phyloP scores from a whole-genome alignment of 2,113 vertebrate genomes.

The Sapayoa aenigma region DNA sequence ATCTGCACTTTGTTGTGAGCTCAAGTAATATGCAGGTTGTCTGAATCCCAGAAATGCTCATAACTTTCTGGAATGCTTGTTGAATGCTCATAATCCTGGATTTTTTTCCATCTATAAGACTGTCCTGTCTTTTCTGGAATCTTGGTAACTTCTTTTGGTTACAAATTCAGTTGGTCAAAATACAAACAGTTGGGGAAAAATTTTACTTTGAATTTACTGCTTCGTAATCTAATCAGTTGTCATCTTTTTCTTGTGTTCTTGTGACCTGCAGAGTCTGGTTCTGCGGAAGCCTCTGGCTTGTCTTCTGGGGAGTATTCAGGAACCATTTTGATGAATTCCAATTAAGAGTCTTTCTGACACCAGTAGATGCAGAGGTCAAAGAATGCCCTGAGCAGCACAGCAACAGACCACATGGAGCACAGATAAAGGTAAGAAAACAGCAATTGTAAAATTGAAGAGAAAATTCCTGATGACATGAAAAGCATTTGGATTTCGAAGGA shows the following conservation, averaged over 20 bases:
- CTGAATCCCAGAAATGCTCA: background rate
- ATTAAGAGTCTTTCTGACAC: slow-evolving; percentile 35
- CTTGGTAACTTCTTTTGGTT: background rate
- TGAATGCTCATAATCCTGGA: background rate
- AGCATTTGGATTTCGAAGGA: background rate
- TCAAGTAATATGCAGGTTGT: background rate
- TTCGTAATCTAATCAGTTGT: background rate
- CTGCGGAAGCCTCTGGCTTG: background rate
- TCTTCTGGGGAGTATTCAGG: background rate
- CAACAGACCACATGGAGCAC: background rate
- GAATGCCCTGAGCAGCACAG: background rate
- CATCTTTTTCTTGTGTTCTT: slow-evolving; percentile 1
- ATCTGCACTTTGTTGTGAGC: background rate
- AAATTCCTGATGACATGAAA: background rate
- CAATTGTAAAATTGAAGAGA: background rate
- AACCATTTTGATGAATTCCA: slow-evolving; percentile 38
- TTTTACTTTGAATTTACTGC: background rate
- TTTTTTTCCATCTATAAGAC: background rate
- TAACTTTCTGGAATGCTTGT: background rate
- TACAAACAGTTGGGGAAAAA: background rate
- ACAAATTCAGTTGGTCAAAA: background rate
- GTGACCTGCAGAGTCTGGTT: background rate
- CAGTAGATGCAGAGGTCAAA: slow-evolving; percentile 16
- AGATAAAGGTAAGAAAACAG: slow-evolving; percentile 32
- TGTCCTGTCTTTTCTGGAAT: background rate